Evolutionary conservation across 2,888 invertebrate genomes (phyloP), one percentile per base, ranked within the genome.

Genomic region (Trisateles emortualis): DNA sequence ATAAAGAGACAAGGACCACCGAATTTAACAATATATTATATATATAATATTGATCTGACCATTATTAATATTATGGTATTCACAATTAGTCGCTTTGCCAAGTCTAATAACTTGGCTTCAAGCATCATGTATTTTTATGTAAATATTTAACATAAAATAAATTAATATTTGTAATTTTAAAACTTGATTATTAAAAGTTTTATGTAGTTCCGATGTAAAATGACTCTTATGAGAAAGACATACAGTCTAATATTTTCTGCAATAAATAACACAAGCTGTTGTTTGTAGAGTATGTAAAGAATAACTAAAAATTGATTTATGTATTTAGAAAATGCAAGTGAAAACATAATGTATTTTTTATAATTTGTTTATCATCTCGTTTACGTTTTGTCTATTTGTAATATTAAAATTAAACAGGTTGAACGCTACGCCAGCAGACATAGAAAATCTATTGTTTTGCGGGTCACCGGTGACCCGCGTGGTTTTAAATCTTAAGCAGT

Each of bases 1-100:
- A 33, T 43, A 56, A 52, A 41, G 1, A 8, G 39, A 62, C 17
- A 50, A 59, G 68, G 68, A 67, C 67, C 67, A 67, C 71, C 71
- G 67, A 70, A 52, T 67, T 69, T 38, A 62, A 59, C 41, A 49
- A 53, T 51, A 32, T 54, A 43, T 49, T 54, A 40, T 29, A 67
- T 52, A 50, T 10, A 16, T 35, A 56, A 48, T 69, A 47, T 51
- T 26, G 33, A 48, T 43, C 35, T 52, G 58, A 58, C 48, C 57
- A 49, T 50, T 36, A 48, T 48, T 5, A 2, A 5, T 22, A 6
- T n/a, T 35, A 17, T 39, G 19, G 29, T 32, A 39, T 10, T 39
- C 30, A 22, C 13, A 32, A 30, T 49, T 19, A 19, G 19, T 19
- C 19, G 68, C 46, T 64, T 67, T 46, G 16, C 49, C 59, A 46